Conservation (phyloP, 2,888 invertebrate genomes). For the Drosophila mettleri region DNA sequence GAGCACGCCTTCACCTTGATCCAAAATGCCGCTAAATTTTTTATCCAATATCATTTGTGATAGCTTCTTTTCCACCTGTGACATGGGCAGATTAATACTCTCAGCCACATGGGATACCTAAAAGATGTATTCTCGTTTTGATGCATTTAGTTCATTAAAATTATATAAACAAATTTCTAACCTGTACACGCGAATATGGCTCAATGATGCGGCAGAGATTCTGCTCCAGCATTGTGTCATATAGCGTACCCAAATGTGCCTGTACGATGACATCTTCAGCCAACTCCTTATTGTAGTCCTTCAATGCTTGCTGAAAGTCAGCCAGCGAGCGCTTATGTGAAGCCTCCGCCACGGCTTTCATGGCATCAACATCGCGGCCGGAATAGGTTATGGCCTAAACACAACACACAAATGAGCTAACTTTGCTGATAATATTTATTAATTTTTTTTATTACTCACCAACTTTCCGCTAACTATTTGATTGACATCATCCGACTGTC, state of each 20-base stretch:
- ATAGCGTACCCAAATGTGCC: constrained; percentile 97
- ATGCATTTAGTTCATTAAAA: background rate
- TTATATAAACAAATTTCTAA: constrained; percentile 27
- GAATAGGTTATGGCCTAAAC: constrained; percentile 95
- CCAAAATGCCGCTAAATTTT: constrained; percentile 98
- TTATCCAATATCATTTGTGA: constrained; percentile 99
- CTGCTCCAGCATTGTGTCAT: constrained; percentile 99
- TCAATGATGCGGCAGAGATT: constrained; percentile 99
- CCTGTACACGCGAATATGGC: constrained; percentile 98
- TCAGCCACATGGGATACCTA: constrained; percentile 94
- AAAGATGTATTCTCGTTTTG: background rate
- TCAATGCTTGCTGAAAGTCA: constrained; percentile 96
- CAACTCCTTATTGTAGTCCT: constrained; percentile 94
- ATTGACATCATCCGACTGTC: constrained; percentile 97
- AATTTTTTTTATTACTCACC: constrained; percentile 57
- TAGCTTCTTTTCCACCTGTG: constrained; percentile 98
- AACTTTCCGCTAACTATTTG: constrained; percentile 98
- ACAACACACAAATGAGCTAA: background rate
- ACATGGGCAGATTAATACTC: constrained; percentile 94
- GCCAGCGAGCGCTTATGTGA: constrained; percentile 98
- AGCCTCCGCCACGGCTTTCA: constrained; percentile 98
- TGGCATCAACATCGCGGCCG: constrained; percentile 97
- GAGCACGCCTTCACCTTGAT: constrained; percentile 99
- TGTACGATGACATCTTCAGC: constrained; percentile 98
- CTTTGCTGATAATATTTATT: background rate